Evolutionary conservation across 1,140 invertebrate species (phyloP), one percentile per base, ranked within the genome.

Genomic region (Argopecten irradians): DNA sequence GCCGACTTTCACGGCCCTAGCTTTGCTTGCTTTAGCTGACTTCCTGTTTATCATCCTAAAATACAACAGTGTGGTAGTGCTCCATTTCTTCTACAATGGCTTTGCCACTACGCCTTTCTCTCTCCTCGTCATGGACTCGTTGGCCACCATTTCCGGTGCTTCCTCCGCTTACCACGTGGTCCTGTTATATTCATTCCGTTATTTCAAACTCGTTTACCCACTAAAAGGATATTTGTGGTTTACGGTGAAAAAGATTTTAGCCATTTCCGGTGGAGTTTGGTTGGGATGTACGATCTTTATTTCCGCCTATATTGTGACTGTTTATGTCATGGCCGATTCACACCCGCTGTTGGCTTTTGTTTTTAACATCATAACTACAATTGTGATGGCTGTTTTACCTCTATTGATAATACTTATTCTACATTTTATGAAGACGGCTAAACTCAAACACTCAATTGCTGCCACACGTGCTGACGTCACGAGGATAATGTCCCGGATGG

Each of bases 371-470:
- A 36, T 28, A n/a, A 39, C 36, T 19, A 84, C 83, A 0, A 9
- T 84, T 35, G 34, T 84, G 0, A 36, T 84, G 34, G 34, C 83
- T 28, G 16, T 84, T 1, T 22, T 84, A 11, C 83, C 83, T 0
- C 36, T 84, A 19, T 33, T 84, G 19, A 84, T 84, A n/a, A 84
- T 84, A n/a, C 83, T 84, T 35, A 84, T 84, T 28, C 19, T 84
- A 36, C 83, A 84, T 22, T 84, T 84, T 22, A 84, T 84, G 22
- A 84, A 84, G 22, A 84, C 83, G 22, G 34, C 83, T 22, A 84
- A 84, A 84, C 83, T 84, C 5, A 35, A 22, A 13, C 0, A 39
- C n/a, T 84, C 83, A 3, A 39, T 84, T 35, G 83, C 83, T 11
- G 83, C 83, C n/a, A 39, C 36, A 14, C 83, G 83, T 8, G 83